phyloP scores from a whole-genome alignment of 2,888 invertebrate genomes.

The Hedya salicella region DNA sequence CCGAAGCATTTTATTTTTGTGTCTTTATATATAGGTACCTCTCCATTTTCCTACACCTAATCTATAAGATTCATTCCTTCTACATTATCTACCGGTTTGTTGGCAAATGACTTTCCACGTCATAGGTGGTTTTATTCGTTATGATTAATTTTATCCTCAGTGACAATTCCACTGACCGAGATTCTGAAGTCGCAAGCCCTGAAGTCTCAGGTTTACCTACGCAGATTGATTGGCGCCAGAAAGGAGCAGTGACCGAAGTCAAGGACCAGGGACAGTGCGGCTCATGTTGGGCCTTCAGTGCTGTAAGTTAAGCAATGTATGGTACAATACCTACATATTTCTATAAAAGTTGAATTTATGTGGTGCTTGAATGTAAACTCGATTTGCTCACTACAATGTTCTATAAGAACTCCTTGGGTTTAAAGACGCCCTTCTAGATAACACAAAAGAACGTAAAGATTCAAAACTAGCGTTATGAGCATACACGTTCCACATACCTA shows the following conservation, averaged over 20 bases:
- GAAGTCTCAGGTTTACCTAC: neutral
- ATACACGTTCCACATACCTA: no score
- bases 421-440: no score
- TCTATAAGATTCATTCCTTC: no score
- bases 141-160: neutral
- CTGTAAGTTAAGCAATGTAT: constrained; percentile 8
- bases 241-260: constrained; percentile 90
- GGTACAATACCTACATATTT: neutral
- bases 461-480: no score
- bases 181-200: neutral
- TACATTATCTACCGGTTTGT: no score
- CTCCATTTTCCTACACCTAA: no score
- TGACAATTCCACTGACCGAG: constrained; percentile 15
- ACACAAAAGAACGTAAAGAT: no score
- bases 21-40: no score
- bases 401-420: no score
- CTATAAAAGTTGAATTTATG: neutral
- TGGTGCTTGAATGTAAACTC: neutral
- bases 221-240: constrained; percentile 63
- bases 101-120: no score
- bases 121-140: neutral
- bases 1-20: no score
- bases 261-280: constrained; percentile 93
- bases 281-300: constrained; percentile 91
- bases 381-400: no score